phyloP scores from a whole-genome alignment of 2,888 invertebrate species.

The Muscina levida region DNA sequence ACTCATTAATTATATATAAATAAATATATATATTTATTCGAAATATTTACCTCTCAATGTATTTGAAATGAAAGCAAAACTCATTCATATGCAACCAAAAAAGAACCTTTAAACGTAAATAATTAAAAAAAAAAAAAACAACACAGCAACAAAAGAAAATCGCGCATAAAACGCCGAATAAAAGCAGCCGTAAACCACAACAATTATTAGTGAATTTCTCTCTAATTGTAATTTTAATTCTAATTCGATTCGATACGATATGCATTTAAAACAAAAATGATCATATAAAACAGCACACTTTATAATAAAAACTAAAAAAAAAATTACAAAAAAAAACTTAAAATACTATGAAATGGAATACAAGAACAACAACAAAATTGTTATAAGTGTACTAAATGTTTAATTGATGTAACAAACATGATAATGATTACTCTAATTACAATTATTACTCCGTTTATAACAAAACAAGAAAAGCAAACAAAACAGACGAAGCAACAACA shows the following conservation, averaged over 20 bases:
- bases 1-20: constrained; percentile 65
- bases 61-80: constrained; percentile 45
- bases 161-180: neutral
- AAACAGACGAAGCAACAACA: neutral
- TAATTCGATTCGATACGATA: constrained; percentile 39
- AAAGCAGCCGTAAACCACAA: neutral
- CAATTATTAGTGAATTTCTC: constrained; percentile 41
- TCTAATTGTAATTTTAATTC: constrained; percentile 33
- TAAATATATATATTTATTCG: constrained; percentile 53
- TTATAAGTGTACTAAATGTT: constrained; percentile 59
- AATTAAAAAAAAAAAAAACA: constrained; percentile 27
- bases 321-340: constrained; percentile 7
- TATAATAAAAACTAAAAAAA: constrained; percentile 31
- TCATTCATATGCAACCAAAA: constrained; percentile 38
- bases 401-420: constrained; percentile 52
- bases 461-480: neutral
- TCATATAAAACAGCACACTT: constrained; percentile 65
- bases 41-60: constrained; percentile 51
- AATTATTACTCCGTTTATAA: neutral
- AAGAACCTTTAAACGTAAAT: constrained; percentile 19
- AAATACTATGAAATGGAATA: constrained; percentile 24
- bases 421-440: constrained; percentile 3
- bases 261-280: constrained; percentile 47
- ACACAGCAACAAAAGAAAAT: constrained; percentile 11
- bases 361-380: constrained; percentile 38